phyloP scores from a whole-genome alignment of 2,888 invertebrate species.

The Electrophaes corylata region DNA sequence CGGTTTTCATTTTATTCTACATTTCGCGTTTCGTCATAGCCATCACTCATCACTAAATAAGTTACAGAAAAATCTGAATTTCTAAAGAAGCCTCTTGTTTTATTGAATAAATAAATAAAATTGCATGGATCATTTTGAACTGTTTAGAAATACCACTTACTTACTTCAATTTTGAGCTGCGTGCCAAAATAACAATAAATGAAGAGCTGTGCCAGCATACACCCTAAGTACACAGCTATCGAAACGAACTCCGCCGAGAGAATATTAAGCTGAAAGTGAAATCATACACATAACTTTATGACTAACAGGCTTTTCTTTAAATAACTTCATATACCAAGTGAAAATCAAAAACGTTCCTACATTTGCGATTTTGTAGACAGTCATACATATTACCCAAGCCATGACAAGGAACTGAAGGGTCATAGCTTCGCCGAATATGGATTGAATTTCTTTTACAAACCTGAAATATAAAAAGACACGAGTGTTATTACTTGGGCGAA shows the following conservation, averaged over 20 bases:
- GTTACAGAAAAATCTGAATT: too few species aligned
- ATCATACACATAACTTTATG: background rate
- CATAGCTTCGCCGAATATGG: conserved; percentile 68
- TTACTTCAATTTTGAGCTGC: conserved; percentile 64
- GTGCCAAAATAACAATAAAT: conserved; percentile 75
- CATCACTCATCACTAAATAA: too few species aligned
- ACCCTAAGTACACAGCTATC: conserved; percentile 62
- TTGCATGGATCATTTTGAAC: too few species aligned
- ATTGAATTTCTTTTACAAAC: conserved; percentile 64
- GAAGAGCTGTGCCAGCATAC: conserved; percentile 69
- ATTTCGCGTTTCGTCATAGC: too few species aligned
- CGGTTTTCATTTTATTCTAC: too few species aligned
- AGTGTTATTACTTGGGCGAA: too few species aligned
- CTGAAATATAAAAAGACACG: conserved; percentile 48
- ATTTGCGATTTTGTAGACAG: conserved; percentile 69
- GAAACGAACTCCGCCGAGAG: conserved; percentile 65
- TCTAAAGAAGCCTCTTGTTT: too few species aligned
- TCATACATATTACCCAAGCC: conserved; percentile 75
- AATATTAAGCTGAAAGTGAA: conserved; percentile 59
- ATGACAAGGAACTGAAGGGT: conserved; percentile 61
- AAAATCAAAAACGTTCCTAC: too few species aligned
- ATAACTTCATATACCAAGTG: too few species aligned
- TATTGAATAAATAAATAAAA: too few species aligned
- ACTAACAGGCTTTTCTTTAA: too few species aligned
- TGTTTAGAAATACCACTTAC: too few species aligned